Base-by-base conservation (phyloP, 2,797 vertebrate genomes). In the Necrosyrtes monachus region DNA sequence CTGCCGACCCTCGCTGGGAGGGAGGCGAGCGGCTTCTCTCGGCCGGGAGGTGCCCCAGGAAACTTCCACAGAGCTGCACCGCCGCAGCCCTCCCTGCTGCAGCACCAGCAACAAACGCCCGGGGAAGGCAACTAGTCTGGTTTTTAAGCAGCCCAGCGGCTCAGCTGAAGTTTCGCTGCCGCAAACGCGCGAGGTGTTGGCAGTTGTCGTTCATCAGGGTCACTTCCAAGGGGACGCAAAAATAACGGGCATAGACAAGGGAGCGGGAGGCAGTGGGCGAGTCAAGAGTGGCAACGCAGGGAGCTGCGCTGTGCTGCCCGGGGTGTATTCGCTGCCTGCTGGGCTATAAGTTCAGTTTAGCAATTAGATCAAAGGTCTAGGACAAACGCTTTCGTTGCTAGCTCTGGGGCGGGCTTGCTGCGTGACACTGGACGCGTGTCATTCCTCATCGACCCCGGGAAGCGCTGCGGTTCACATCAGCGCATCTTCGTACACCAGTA, bases 341-440 rank as follows among this genome's bases (percentile, higher is more conserved):
- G 9, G 1, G 43, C 78, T 5, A 3, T 0, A 7, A 14, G 74
- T 1, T 17, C 54, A 0, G 64, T 0, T 43, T 0, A 18, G 35
- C 14, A 2, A 2, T 7, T 4, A 17, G 10, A 11, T 4, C 45
- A 7, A 27, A 64, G 65, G 56, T 25, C 33, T 2, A 11, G 33
- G 25, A 67, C 33, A 12, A 56, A 9, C 0, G 6, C 31, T 17
- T 23, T 15, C 20, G 37, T 17, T 6, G 30, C 73, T 27, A 51
- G 53, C 68, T 27, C 13, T 6, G 46, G 62, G 31, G 33, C 2
- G 0, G 45, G 27, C 45, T 17, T 5, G 35, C 65, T 41, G 23
- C 8, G 37, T 6, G n/a, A 31, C 68, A 15, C 30, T 2, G 41
- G n/a, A 1, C 4, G 18, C 0, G 17, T 4, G 39, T 25, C 31